Evolutionary conservation across 2,888 invertebrate species (phyloP), one percentile per base, ranked within the genome.

Genomic region (Blomia tropicalis): DNA sequence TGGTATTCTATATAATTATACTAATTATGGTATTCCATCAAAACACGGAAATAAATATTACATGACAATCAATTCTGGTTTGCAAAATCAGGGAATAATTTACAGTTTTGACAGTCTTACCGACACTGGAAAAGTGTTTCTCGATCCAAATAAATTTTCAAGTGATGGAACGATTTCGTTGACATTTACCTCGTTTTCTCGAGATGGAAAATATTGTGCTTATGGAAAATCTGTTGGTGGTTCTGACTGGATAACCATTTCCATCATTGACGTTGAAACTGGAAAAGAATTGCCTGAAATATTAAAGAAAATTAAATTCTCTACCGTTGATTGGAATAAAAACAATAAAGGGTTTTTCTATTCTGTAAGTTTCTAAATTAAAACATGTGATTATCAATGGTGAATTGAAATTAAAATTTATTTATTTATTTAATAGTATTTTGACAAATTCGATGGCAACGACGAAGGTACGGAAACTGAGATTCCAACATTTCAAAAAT

Each of bases 271-370:
- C 60, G 71, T 71, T 1, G 71, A 71, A 0, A 70, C 70, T 23
- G 72, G 72, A 22, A 69, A 73, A 60, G 75, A 76, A 43, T 67
- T 77, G n/a, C 70, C 71, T 2, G 77, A 77, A 66, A 70, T 68
- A 4, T 66, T 78, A 44, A 70, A 70, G 30, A 70, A 72, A 23
- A 73, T 76, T 5, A 77, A 77, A 68, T 76, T 75, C 65, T 71
- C 74, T 61, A 70, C 71, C 29, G 68, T 77, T 68, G 69, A 72
- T 0, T 78, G 77, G 77, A 75, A 74, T 4, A 72, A 72, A 62
- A 76, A 78, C 67, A 72, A 76, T 66, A 70, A 70, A 43, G 78
- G 77, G 2, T 68, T 78, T 14, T 78, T 78, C 69, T 78, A 78
- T 63, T 64, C 62, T 17, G 62, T 62, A 56, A 62, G 29, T 30